Evolutionary conservation across 2,113 vertebrate genomes (phyloP), one percentile per base, ranked within the genome.

Genomic region (Donacobius atricapilla): DNA sequence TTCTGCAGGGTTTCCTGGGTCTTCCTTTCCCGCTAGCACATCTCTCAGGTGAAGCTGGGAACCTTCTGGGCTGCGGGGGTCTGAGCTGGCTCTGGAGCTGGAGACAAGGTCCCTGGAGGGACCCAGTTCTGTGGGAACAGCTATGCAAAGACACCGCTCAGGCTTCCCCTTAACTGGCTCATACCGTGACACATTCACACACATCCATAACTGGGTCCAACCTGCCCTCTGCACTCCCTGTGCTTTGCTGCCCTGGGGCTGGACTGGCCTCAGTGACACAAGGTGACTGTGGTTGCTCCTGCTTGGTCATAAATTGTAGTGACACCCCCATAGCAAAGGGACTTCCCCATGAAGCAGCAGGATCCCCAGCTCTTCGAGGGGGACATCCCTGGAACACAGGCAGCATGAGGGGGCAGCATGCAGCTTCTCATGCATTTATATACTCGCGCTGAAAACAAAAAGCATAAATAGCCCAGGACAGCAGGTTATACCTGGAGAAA

Each of bases 71-170:
- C 54, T 81, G 54, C 0, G 2, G 39, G 51, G 33, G 15, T 78
- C 90, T 96, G 95, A 86, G 93, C 80, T 93, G 87, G 70, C 84
- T 95, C 70, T 64, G 60, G 89, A 88, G 70, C 70, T 2, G 17
- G 56, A 66, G 45, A 25, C 11, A 39, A 30, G 28, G 65, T 70
- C 83, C 71, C 33, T 11, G 24, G 42, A 60, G 73, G 60, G 73
- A 83, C 40, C 51, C 1, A 2, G 79, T 64, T 95, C 68, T 75
- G 51, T 89, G 72, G 83, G 85, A 78, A 65, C 65, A 60, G 96
- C 94, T 93, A n/a, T 90, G 80, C 85, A 92, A 90, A 71, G 90
- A 50, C 66, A 25, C 56, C 63, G 82, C 85, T 96, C 1, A 42
- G 85, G 68, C 85, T 93, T 28, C 56, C 37, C 94, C 39, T 42